Base-by-base conservation (phyloP, 2,888 invertebrate species). In the Coenonympha glycerion region DNA sequence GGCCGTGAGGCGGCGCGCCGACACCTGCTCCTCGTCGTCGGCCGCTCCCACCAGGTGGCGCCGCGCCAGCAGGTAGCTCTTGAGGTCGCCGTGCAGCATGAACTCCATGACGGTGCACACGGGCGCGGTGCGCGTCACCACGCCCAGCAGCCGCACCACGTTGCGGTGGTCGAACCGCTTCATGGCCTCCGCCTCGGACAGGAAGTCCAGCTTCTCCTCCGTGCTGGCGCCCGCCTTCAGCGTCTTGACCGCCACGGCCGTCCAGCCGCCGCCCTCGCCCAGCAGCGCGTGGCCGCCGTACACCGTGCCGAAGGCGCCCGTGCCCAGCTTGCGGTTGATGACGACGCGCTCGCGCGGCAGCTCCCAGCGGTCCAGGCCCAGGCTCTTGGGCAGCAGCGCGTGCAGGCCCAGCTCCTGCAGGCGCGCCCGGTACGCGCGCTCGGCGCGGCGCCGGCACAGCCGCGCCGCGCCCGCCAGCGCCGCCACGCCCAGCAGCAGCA, bases 101-200 rank as follows among this genome's bases (percentile, higher is more conserved):
- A 95, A 96, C 76, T 97, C 97, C 96, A 97, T 97, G 9, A 97
- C 91, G 0, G 95, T 95, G 69, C 95, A 94, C 36, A 96, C 93
- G 0, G 97, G 96, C 66, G 96, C 95, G 36, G 90, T 91, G 67
- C 93, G 92, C 1, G 96, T 94, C 64, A 95, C 95, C 8, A 97
- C 96, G 1, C 94, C 97, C 15, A 96, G 79, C 22, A 97, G 83
- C 61, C 92, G 91, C 9, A 97, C 92, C 47, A 97, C 93, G 74
- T 97, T 97, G 66, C 92, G 92, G 73, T 97, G 96, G 49, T 95
- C 93, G 75, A 97, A 96, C 39, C 94, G 90, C 72, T 97, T 97
- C 97, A 97, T 97, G 16, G 95, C 93, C 73, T 97, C 96, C 1
- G 97, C 96, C 76, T 97, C 97, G 45, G 95, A 93, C 30, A 97